phyloP scores from a whole-genome alignment of 2,888 invertebrate species.

The Diaprepes abbreviatus region DNA sequence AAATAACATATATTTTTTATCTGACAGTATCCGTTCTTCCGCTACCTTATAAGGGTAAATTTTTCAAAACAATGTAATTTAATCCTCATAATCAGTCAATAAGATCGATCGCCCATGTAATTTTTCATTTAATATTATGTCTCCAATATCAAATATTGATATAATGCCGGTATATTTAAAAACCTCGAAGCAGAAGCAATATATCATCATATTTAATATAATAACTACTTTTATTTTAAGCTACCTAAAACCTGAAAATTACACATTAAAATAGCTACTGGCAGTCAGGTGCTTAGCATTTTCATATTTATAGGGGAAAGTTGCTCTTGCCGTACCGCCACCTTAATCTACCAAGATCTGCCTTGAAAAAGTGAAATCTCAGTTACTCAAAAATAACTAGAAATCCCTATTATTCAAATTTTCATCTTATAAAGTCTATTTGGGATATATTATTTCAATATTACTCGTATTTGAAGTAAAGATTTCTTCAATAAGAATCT shows the following conservation, averaged over 20 bases:
- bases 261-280: not conserved
- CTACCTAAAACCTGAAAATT: constrained; percentile 7
- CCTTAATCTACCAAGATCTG: too few species aligned
- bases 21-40: too few species aligned
- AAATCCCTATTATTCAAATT: too few species aligned
- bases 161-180: constrained; percentile 6
- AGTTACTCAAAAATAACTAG: too few species aligned
- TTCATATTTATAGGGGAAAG: too few species aligned
- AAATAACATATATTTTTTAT: too few species aligned
- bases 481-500: too few species aligned
- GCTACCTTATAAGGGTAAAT: not conserved
- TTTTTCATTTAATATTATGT: not conserved
- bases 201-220: not conserved
- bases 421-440: too few species aligned
- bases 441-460: too few species aligned
- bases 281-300: not conserved
- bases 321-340: too few species aligned
- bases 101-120: not conserved
- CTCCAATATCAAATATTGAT: not conserved
- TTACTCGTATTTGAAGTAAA: too few species aligned
- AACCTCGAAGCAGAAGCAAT: not conserved
- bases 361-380: too few species aligned
- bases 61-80: not conserved
- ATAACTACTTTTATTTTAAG: not conserved
- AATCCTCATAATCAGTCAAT: not conserved